phyloP scores from a whole-genome alignment of 2,888 invertebrate genomes.

The Drosophila mayaguana region DNA sequence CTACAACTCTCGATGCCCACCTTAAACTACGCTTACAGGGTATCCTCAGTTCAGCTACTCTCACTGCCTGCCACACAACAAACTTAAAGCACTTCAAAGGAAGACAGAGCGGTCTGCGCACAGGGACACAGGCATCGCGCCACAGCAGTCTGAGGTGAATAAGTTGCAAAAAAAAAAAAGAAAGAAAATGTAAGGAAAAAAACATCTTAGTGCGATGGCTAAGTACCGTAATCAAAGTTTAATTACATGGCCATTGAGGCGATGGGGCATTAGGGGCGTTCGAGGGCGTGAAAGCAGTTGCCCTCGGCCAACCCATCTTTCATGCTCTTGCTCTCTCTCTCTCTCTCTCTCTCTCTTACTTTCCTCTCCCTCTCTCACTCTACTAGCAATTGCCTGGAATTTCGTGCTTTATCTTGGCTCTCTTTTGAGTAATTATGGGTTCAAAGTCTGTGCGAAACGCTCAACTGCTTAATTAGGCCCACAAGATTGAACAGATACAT shows the following conservation, averaged over 20 bases:
- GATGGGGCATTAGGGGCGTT: conserved; percentile 43
- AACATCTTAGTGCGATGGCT: conserved; percentile 67
- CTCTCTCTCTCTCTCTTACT: not conserved
- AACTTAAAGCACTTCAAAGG: conserved; percentile 45
- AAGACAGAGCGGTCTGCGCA: conserved; percentile 13
- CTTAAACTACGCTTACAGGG: conserved; percentile 9
- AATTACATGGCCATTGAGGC: conserved; percentile 77
- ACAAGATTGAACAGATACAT: conserved; percentile 27
- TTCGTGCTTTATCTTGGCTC: conserved; percentile 71
- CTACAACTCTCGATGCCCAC: not conserved
- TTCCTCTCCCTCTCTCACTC: not conserved
- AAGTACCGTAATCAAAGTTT: conserved; percentile 80
- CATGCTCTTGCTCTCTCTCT: conserved; percentile 2
- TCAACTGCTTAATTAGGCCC: conserved; percentile 72
- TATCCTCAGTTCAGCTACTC: conserved; percentile 16
- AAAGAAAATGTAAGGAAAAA: conserved; percentile 8
- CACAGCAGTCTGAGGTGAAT: conserved; percentile 40
- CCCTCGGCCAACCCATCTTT: conserved; percentile 5
- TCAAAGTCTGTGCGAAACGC: conserved; percentile 50
- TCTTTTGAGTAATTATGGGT: conserved; percentile 74
- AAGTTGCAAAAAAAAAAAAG: conserved; percentile 39
- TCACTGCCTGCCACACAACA: not conserved
- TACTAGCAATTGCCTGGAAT: conserved; percentile 37
- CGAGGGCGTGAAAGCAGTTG: conserved; percentile 33
- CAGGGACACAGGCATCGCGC: conserved; percentile 24